These are phyloP conservation scores for Chunga burmeisteri DNA, from an alignment of 2,113 vertebrate genomes.

Conservation along the genomic window DNA sequence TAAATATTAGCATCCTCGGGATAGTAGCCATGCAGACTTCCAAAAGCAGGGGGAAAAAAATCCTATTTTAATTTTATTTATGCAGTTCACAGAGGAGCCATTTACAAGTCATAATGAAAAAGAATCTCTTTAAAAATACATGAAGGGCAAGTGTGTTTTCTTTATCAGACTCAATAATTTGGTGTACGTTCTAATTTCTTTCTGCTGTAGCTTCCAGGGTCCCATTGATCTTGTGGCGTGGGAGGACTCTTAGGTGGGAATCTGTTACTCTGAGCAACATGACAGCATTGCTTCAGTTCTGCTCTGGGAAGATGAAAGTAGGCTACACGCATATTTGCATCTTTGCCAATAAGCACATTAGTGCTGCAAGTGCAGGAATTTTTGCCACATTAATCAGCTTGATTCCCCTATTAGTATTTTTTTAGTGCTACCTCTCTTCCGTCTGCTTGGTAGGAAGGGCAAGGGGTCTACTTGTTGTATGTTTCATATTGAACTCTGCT, in stretches of 20 bases:
- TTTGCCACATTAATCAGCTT: background rate
- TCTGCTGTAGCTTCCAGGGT: conserved; percentile 51
- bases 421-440: background rate
- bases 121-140: conserved; percentile 71
- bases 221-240: conserved; percentile 42
- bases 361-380: conserved; percentile 3
- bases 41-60: background rate
- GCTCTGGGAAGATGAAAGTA: conserved; percentile 52
- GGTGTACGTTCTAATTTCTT: conserved; percentile 53
- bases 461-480: background rate
- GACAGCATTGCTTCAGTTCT: conserved; percentile 41
- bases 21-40: background rate
- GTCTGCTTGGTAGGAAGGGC: background rate
- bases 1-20: background rate
- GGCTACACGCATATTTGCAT: conserved; percentile 32
- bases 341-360: conserved; percentile 37
- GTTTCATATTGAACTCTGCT: background rate
- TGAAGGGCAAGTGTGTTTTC: conserved; percentile 70
- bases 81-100: conserved; percentile 8
- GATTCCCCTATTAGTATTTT: background rate
- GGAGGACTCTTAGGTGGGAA: conserved; percentile 46
- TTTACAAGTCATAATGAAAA: conserved; percentile 62
- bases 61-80: background rate
- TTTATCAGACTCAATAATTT: conserved; percentile 62
- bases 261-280: conserved; percentile 58